phyloP scores from a whole-genome alignment of 2,888 invertebrate genomes.

The Spodoptera picta region DNA sequence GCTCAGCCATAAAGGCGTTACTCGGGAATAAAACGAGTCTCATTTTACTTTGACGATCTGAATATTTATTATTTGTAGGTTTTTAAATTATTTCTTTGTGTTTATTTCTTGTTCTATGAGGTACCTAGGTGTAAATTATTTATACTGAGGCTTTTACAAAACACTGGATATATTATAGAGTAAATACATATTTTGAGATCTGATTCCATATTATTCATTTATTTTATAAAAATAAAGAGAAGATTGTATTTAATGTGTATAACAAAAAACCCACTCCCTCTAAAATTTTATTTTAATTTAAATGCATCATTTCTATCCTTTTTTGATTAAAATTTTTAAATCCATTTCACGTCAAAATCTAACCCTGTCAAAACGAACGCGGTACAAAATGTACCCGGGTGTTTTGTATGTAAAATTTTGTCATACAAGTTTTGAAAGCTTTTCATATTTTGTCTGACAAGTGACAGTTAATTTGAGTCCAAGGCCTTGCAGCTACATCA shows the following conservation, averaged over 20 bases:
- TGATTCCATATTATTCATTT: too few relatives aligned
- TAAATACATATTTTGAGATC: too few relatives aligned
- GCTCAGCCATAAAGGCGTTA: slow-evolving; percentile 3
- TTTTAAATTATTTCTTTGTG: slow-evolving; percentile 2
- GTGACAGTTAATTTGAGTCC: slow-evolving; percentile 66
- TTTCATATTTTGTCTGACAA: slow-evolving; percentile 57
- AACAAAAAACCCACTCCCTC: neutral
- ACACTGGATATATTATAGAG: too few relatives aligned
- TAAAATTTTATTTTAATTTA: too few relatives aligned
- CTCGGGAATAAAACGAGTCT: slow-evolving; percentile 1
- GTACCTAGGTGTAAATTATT: too few relatives aligned
- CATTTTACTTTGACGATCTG: slow-evolving; percentile 19
- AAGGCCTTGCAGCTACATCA: slow-evolving; percentile 64
- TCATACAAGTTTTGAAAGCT: slow-evolving; percentile 54
- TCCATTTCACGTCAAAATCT: slow-evolving; percentile 37
- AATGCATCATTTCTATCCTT: too few relatives aligned
- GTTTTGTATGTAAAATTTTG: slow-evolving; percentile 51
- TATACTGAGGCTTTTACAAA: too few relatives aligned
- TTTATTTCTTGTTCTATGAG: neutral
- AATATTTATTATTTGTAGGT: slow-evolving; percentile 1
- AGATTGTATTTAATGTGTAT: neutral
- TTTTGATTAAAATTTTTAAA: slow-evolving; percentile 1
- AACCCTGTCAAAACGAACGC: slow-evolving; percentile 41
- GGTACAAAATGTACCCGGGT: slow-evolving; percentile 44
- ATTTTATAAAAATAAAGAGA: too few relatives aligned